Evolutionary conservation across 2,888 invertebrate species (phyloP), one percentile per base, ranked within the genome.

Genomic region (Amphipoea oculea): DNA sequence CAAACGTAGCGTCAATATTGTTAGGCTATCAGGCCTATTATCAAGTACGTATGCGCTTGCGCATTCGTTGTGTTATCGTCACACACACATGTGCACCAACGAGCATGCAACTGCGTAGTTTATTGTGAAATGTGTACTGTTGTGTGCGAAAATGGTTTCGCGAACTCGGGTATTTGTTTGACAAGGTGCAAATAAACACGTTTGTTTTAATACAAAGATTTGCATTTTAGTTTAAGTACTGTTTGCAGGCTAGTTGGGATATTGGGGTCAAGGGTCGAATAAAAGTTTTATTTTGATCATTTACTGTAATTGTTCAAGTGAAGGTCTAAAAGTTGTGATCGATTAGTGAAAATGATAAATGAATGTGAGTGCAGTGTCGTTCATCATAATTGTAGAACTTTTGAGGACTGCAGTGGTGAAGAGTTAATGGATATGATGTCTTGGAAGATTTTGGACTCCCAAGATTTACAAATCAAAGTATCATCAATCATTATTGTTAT

Each of bases 61-160:
- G 92, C 91, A 90, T 87, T 89, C 87, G 86, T 88, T 89, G 91
- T 90, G 88, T 88, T 89, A 90, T 90, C 92, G 89, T 89, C 88
- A 87, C 91, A 86, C 91, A 92, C 92, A 92, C 87, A 87, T 88
- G 84, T 82, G 88, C 90, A 83, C 80, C 90, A 88, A 88, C 89
- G 89, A 91, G 85, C 88, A 92, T 94, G 93, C 93, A 94, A 95
- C 95, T 96, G 96, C 95, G 96, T 94, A 95, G 95, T 94, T 93
- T 92, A 92, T 92, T 92, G 90, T 91, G 92, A 93, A 93, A 92
- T 91, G 90, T 86, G 89, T 90, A 89, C 87, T 89, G 88, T 88
- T 89, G 90, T 91, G 91, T 90, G 87, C 88, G 86, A 89, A 88
- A 90, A 91, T 88, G 83, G 77, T 87, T 85, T 81, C 79, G 83